Evolutionary conservation across 2,113 vertebrate species (phyloP), one percentile per base, ranked within the genome.

Genomic region (Sorex fumeus): DNA sequence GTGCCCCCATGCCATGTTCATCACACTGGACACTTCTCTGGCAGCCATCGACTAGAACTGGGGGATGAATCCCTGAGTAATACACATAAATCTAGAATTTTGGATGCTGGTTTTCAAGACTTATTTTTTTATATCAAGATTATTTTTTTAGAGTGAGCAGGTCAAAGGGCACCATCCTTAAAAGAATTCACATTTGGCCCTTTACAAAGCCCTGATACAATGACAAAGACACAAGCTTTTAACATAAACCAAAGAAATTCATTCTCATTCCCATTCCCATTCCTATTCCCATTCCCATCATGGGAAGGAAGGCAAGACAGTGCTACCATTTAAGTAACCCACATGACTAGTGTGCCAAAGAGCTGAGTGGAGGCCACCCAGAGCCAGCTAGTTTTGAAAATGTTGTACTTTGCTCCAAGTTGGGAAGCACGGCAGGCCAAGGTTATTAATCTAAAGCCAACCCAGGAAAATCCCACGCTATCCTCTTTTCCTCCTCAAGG

Each of bases 151-250:
- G 3, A 85, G 47, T 87, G 57, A 87, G 30, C 87, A n/a, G 34
- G 34, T 92, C 86, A 82, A 67, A 91, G 16, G 13, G 32, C 19
- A 85, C 66, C 25, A 85, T 12, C 8, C 45, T 88, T 66, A 82
- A 75, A 96, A 82, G 36, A 45, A 90, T 43, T 60, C n/a, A 47
- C 3, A n/a, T 45, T 88, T 25, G 90, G 6, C 10, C 83, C 27
- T 69, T 71, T 47, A 57, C 8, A 30, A 47, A 84, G 79, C 25
- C 15, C 28, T 12, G 27, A 86, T 27, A 30, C 25, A 66, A 6
- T 4, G 57, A 60, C 57, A 60, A 60, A 19, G 57, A 21, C 57
- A 21, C 6, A 60, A 60, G 18, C 18, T 60, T 23, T 60, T 60
- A 60, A 23, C 57, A 60, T 60, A 60, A 60, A 34, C 32, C 32